Conservation (phyloP, 64 coral and sea anemone species). For the Catalaphyllia jardinei region DNA sequence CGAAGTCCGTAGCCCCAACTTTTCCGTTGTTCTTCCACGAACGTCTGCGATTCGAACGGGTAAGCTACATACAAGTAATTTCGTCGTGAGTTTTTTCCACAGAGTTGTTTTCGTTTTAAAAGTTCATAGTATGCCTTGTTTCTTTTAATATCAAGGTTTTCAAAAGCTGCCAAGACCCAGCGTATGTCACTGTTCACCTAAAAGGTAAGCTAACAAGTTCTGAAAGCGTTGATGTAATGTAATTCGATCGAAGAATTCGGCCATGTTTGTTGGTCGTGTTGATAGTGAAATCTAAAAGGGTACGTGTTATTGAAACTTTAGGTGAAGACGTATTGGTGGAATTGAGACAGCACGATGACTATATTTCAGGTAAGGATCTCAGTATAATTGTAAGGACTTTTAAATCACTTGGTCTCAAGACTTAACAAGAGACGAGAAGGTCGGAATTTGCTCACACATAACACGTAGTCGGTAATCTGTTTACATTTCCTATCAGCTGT, state of each 20-base stretch:
- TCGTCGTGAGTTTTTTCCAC: background rate
- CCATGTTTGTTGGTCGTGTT: slow-evolving; percentile 47
- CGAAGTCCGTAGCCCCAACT: slow-evolving; percentile 93
- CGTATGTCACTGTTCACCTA: slow-evolving; percentile 90
- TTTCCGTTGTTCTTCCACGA: slow-evolving; percentile 98
- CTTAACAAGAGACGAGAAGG: background rate
- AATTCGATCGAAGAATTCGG: slow-evolving; percentile 22
- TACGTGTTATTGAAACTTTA: slow-evolving; percentile 18
- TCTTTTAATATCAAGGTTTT: slow-evolving; percentile 76
- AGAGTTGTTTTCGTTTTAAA: slow-evolving; percentile 21
- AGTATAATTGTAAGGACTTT: background rate
- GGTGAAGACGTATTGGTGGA: slow-evolving; percentile 96
- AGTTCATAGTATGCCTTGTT: slow-evolving; percentile 1
- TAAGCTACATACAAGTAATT: slow-evolving; percentile 23
- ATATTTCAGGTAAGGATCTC: slow-evolving; percentile 80
- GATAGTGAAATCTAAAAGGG: background rate
- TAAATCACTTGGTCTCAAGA: background rate
- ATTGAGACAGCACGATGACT: slow-evolving; percentile 94
- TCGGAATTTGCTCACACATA: too few species aligned
- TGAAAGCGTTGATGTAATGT: background rate
- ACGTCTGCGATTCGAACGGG: slow-evolving; percentile 94
- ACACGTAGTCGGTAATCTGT: background rate
- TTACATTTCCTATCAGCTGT: background rate
- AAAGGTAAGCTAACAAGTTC: slow-evolving; percentile 66
- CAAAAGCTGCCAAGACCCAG: slow-evolving; percentile 97